A percentile compares a stretch with the other conserved stretches of the same genome.
Conservation (phyloP, 2,888 invertebrate genomes). For the Eutolmus rufibarbis region DNA sequence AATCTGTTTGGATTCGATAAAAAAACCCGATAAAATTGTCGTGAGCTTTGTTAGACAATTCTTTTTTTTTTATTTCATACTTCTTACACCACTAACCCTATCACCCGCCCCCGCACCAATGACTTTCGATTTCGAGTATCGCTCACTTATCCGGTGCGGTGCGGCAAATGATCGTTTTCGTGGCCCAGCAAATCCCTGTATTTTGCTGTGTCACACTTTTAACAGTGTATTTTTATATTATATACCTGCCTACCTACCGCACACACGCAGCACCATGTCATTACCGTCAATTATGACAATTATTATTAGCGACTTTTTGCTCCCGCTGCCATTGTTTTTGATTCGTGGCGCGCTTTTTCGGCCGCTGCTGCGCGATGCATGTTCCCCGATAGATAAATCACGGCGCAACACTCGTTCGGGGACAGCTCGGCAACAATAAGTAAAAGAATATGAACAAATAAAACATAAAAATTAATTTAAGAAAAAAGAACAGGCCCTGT, state of each 20-base stretch:
- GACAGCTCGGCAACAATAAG: neutral
- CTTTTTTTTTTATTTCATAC: neutral
- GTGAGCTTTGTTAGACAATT: neutral
- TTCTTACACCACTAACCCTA: neutral
- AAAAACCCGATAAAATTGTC: neutral
- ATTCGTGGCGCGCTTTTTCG: neutral
- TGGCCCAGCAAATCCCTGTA: neutral
- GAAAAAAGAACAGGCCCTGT: neutral
- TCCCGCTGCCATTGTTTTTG: slow-evolving; percentile 21
- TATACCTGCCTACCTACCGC: neutral
- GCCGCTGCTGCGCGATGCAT: neutral
- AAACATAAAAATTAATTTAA: neutral
- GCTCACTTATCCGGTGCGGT: neutral
- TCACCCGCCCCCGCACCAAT: neutral
- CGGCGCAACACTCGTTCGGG: neutral
- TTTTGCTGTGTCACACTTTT: slow-evolving; percentile 27
- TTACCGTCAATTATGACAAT: slow-evolving; percentile 20
- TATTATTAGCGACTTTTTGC: slow-evolving; percentile 6
- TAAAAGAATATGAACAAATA: neutral
- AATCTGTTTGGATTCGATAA: slow-evolving; percentile 3
- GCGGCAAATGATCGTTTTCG: neutral
- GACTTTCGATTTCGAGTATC: slow-evolving; percentile 4
- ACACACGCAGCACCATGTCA: neutral
- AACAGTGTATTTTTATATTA: neutral
- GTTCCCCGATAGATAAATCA: slow-evolving; percentile 24